Percentiles rank a stretch among this genome's conserved stretches.
Evolutionary conservation across 2,797 vertebrate species (phyloP).

Genomic region (Dendrocincla tyrannina): DNA sequence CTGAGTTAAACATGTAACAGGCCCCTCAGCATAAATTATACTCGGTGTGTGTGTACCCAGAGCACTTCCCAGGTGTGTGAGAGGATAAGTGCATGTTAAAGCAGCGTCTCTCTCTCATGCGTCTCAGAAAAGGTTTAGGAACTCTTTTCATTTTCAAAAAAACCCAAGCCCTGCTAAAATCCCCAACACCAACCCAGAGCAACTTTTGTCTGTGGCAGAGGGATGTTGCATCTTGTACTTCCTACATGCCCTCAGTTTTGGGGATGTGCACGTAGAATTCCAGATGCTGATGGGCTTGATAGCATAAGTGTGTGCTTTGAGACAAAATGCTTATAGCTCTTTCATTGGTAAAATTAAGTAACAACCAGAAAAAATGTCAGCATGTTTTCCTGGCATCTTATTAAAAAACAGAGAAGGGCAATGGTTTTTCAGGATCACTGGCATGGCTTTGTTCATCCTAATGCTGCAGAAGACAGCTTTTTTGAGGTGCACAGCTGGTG

Average conservation of each 20-base stretch:
- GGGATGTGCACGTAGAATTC: neutral
- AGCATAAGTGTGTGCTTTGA: neutral
- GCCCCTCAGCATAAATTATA: slow-evolving; percentile 40
- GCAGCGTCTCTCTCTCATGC: neutral
- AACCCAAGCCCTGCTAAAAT: neutral
- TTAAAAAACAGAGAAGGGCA: neutral
- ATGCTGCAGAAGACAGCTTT: neutral
- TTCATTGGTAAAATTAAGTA: neutral
- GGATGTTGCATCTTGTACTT: neutral
- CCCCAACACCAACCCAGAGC: neutral
- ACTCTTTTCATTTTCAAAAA: neutral
- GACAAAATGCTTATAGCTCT: neutral
- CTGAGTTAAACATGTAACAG: slow-evolving; percentile 9
- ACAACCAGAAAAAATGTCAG: neutral
- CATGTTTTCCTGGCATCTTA: neutral
- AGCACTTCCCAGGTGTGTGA: slow-evolving; percentile 33
- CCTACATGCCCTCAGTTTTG: neutral
- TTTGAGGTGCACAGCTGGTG: neutral
- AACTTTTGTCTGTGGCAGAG: neutral
- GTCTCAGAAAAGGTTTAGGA: neutral
- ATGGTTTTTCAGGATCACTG: neutral
- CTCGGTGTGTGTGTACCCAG: neutral
- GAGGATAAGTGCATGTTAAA: neutral
- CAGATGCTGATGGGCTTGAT: neutral
- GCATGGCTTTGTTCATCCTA: neutral